Evolutionary conservation across 2,113 vertebrate genomes (phyloP).

Genomic region (Xiphorhynchus elegans): DNA sequence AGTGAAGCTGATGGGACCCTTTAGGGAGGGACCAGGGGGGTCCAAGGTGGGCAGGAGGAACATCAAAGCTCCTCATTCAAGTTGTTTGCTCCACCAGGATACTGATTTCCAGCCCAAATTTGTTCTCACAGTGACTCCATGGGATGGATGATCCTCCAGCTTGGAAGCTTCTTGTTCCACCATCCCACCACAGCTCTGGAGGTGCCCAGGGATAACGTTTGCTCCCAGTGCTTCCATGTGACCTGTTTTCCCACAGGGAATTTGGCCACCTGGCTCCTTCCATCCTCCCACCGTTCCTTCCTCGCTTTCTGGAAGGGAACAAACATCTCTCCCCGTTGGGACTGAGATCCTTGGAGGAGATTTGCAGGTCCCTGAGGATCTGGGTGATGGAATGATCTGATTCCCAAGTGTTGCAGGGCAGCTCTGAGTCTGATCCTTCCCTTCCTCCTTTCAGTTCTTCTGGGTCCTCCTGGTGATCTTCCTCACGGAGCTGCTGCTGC

Average conservation of each 20-base stretch:
- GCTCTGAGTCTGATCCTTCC: not conserved
- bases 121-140: not conserved
- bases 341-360: not conserved
- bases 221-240: not conserved
- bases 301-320: not conserved
- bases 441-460: conserved; percentile 79
- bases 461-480: conserved; percentile 86
- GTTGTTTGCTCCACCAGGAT: not conserved
- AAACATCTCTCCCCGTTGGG: not conserved
- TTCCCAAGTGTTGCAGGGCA: not conserved
- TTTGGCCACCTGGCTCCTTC: no score
- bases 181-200: not conserved
- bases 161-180: not conserved
- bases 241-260: not conserved
- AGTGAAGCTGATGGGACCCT: not conserved
- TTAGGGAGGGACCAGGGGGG: not conserved
- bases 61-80: not conserved
- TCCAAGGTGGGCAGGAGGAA: not conserved
- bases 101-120: not conserved
- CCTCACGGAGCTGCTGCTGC: conserved; percentile 77
- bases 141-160: not conserved
- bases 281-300: not conserved
- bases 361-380: not conserved
- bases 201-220: not conserved
- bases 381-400: not conserved